Evolutionary conservation across 2,888 invertebrate genomes (phyloP), one percentile per base, ranked within the genome.

Genomic region (Orchesellides sinensis): DNA sequence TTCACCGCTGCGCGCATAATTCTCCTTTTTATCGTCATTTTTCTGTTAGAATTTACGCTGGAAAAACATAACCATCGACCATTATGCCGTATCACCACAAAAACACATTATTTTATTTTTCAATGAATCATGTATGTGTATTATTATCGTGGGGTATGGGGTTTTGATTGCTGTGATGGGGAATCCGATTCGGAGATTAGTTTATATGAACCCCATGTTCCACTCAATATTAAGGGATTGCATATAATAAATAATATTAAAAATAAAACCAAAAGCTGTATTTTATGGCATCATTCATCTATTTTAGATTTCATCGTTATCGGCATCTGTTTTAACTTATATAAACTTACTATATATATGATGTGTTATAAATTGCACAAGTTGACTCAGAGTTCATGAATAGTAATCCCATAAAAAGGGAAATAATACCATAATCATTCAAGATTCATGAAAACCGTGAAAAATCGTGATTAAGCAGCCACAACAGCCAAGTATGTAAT

Each of bases 381-480:
- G 32, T 32, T 32, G 32, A 32, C n/a, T n/a, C n/a, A n/a, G n/a
- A n/a, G n/a, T 35, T 47, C 47, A 47, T 47, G 47, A 47, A 47
- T 47, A 47, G 17, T n/a, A 47, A n/a, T 17, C 47, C 5, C 12
- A 35, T 54, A 54, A 54, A 54, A 12, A 17, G 23, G 25, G 14
- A 54, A 21, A 21, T 19, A 54, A 54, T 1, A n/a, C 8, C 25
- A 25, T 1, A 23, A 54, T 54, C 21, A 21, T 25, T 54, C 12
- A 12, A 21, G 12, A 12, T 54, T 25, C 21, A 12, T 21, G 56
- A 70, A 40, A 70, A 70, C 56, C 70, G 70, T 70, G 40, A 40
- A 35, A 40, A 70, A 70, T 70, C 35, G 2, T 14, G 25, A 35
- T 35, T n/a, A n/a, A n/a, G n/a, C n/a, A n/a, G n/a, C n/a, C n/a